Base-by-base conservation (phyloP, 2,797 vertebrate species). In the Liasis olivaceus region DNA sequence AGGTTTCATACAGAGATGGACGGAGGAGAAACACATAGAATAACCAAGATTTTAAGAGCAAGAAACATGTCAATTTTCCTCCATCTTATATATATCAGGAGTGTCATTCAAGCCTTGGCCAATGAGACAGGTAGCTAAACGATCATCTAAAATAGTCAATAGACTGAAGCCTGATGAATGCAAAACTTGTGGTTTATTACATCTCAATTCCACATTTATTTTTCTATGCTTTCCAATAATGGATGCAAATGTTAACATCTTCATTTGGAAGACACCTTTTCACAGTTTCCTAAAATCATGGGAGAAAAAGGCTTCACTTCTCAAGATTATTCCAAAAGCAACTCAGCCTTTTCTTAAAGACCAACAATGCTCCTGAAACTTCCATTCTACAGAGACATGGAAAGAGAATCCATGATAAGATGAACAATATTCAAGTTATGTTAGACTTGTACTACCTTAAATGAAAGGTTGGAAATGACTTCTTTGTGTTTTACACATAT, bases 1-100 rank as follows among this genome's bases (percentile, higher is more conserved):
- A 96, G 95, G 95, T 97, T 96, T 95, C 90, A 94, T 95, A 88
- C 95, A 42, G 93, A 89, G 92, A 91, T 92, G 88, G 91, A 72
- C 90, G 89, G 89, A 95, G 66, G 51, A 93, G 96, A 96, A 96
- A 96, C 94, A 62, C 26, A 95, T 94, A 96, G 14, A 8, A 87
- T 69, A 95, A 94, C 88, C 93, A 81, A 96, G 91, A 90, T 93
- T 64, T 81, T 64, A 92, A 51, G 54, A 87, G 17, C 26, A 81
- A 88, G 94, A 60, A 36, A 91, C 95, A 96, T 60, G 88, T 14
- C 95, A 28, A 31, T 85, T 95, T 96, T 91, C 89, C 63, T 95
- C 93, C 86, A 90, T 93, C 59, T 92, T 93, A 77, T 88, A 92
- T 94, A 64, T 94, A 93, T 92, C 66, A 89, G 14, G 9, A 81